A percentile compares a stretch with the other conserved stretches of the same genome.
Evolutionary conservation across 2,113 vertebrate species (phyloP).

Genomic region (Muntiacus muntjak): DNA sequence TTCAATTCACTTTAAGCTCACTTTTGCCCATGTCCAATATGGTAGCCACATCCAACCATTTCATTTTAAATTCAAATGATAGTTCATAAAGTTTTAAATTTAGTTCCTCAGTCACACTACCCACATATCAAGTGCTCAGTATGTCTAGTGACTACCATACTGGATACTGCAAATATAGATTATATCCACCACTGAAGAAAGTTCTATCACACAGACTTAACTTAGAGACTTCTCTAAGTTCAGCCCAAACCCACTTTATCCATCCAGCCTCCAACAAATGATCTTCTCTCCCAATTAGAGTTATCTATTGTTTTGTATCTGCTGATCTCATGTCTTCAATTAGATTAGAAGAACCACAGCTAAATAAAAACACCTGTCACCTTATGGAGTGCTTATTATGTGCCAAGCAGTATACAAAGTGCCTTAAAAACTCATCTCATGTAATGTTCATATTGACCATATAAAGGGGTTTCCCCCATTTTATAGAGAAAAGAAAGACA

Average conservation of each 20-base stretch:
- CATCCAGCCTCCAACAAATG: neutral
- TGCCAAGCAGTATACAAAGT: neutral
- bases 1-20: conserved; percentile 24
- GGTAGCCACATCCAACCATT: neutral
- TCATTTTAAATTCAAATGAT: neutral
- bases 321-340: neutral
- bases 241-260: neutral
- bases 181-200: neutral
- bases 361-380: neutral
- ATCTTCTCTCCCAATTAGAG: neutral
- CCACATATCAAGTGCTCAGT: neutral
- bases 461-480: neutral
- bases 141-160: neutral
- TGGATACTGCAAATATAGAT: neutral
- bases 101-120: neutral
- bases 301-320: neutral
- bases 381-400: neutral
- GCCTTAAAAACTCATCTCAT: neutral
- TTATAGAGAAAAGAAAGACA: neutral
- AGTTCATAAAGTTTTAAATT: neutral
- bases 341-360: neutral
- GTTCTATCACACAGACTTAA: neutral
- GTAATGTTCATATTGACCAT: neutral
- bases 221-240: neutral
- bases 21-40: neutral